Conservation (phyloP, 2,797 vertebrate genomes). For the Limnodromus scolopaceus region DNA sequence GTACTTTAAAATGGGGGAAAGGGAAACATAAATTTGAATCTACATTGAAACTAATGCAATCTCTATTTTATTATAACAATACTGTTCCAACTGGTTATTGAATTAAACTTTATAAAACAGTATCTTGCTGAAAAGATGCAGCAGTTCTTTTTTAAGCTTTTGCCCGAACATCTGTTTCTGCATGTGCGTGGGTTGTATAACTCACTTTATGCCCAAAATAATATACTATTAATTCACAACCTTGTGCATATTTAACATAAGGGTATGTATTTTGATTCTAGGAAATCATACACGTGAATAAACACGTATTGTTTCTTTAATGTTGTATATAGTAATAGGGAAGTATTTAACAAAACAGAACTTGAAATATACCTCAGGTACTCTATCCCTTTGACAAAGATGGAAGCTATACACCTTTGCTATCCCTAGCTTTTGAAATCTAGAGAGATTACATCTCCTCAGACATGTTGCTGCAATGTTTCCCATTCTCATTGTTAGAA, state of each 20-base stretch:
- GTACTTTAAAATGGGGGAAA: neutral
- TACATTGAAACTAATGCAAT: neutral
- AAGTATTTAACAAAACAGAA: neutral
- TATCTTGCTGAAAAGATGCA: neutral
- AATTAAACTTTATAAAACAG: neutral
- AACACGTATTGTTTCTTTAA: neutral
- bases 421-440: neutral
- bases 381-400: neutral
- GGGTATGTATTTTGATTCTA: neutral
- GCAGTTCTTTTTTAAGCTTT: neutral
- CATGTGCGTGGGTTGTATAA: neutral
- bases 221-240: neutral
- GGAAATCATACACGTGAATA: neutral
- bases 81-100: neutral
- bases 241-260: neutral
- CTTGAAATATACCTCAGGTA: neutral
- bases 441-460: neutral
- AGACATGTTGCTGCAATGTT: neutral
- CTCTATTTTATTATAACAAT: neutral
- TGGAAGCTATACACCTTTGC: neutral
- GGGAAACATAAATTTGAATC: neutral
- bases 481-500: neutral
- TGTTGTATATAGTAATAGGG: neutral
- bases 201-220: neutral
- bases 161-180: neutral